Base-by-base conservation (phyloP, 1,140 invertebrate species). In the Doryteuthis pealeii region DNA sequence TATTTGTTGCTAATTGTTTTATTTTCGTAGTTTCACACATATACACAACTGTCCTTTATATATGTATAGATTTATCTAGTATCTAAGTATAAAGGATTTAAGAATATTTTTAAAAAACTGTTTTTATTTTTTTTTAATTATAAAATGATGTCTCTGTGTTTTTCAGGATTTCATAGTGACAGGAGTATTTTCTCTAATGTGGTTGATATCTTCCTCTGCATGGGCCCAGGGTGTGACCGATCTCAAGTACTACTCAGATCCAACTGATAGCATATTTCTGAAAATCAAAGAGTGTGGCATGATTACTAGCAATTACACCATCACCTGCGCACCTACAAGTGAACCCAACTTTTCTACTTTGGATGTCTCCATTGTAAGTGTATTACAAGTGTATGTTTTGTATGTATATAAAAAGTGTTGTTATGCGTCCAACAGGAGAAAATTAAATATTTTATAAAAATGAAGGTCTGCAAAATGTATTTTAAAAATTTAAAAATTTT, bases 141-240 rank as follows among this genome's bases (percentile, higher is more conserved):
- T n/a, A n/a, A n/a, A n/a, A 40, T 40, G 3, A 14, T 62, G 54
- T 62, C 18, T 22, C 1, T 62, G 5, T 28, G 10, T 62, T 62
- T 62, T 28, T 1, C 82, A 92, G 91, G 92, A 93, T 85, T 92
- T 93, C 79, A 80, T 90, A 5, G 78, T 90, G 28, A 91, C 91
- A 35, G 87, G 89, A 43, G 85, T 93, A 62, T 87, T 93, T 72
- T 88, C 90, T 40, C 84, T 92, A 30, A 89, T 93, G 74, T 93
- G 92, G 92, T 83, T 93, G 45, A 91, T 91, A 40, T 90, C 90
- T 62, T 91, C 91, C 74, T 90, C 91, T 72, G 92, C 92, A 18
- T 93, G 92, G 92, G 91, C 91, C 10, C 90, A 91, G 80, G 91
- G 91, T 71, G 82, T 92, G 22, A 86, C 87, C 31, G 90, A 90